Percentiles rank a stretch among this genome's conserved stretches.
phyloP scores from a whole-genome alignment of 2,888 invertebrate species.

The Pachydiplax longipennis region DNA sequence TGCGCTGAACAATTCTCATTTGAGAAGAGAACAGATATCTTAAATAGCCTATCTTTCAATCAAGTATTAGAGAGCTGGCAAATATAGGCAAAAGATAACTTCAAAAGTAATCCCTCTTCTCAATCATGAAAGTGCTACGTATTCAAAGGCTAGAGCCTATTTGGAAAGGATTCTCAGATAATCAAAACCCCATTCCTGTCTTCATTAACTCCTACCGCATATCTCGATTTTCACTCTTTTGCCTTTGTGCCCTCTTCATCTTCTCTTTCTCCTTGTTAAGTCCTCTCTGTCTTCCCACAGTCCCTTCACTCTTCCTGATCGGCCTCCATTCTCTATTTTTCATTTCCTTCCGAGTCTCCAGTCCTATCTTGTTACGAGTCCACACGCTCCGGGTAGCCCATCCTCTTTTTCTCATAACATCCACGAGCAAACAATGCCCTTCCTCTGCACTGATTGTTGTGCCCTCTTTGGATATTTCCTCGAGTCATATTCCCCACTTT shows the following conservation, averaged over 20 bases:
- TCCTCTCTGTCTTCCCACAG: neutral
- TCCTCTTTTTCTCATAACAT: slow-evolving; percentile 37
- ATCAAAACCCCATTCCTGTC: neutral
- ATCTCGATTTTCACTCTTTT: neutral
- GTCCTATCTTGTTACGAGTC: slow-evolving; percentile 38
- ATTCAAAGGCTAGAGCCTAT: neutral
- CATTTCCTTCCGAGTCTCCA: slow-evolving; percentile 20
- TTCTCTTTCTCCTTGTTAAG: neutral
- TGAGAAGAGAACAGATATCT: no score
- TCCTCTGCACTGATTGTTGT: slow-evolving; percentile 33
- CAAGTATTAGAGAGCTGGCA: no score
- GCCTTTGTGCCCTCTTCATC: neutral
- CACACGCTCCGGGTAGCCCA: neutral
- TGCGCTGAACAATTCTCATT: no score
- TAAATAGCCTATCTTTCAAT: no score
- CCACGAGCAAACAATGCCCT: slow-evolving; percentile 35
- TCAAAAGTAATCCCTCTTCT: no score
- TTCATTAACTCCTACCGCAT: neutral
- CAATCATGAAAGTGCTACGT: no score
- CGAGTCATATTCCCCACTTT: slow-evolving; percentile 43
- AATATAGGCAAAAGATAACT: no score
- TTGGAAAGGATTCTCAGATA: neutral
- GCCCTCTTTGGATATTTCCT: slow-evolving; percentile 20
- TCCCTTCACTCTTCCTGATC: neutral
- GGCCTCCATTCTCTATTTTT: neutral